Conservation (phyloP, 2,797 vertebrate genomes). For the Strix occidentalis region DNA sequence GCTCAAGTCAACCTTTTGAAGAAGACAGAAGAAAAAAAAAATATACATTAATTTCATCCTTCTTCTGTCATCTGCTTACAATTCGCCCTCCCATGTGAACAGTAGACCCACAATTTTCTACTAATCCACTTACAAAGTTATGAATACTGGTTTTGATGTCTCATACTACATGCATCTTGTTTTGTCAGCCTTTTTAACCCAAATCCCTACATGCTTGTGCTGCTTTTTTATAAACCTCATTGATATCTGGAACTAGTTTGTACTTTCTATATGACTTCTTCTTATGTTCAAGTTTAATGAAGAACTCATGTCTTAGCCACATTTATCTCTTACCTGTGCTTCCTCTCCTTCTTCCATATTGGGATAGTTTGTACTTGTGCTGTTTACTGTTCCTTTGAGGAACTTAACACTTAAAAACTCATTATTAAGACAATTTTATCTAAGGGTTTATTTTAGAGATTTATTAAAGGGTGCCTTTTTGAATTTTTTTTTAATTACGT, state of each 20-base stretch:
- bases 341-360: background rate
- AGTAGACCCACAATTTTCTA: background rate
- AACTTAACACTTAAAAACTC: background rate
- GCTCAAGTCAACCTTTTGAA: background rate
- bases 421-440: background rate
- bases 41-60: background rate
- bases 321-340: background rate
- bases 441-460: background rate
- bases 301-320: background rate
- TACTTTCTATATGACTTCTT: background rate
- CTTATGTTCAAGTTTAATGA: background rate
- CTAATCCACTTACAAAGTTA: background rate
- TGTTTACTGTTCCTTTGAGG: background rate
- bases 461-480: background rate
- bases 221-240: background rate
- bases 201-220: background rate
- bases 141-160: background rate
- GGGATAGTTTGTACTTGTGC: background rate
- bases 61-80: background rate
- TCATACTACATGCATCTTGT: background rate
- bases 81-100: background rate
- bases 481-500: background rate
- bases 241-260: background rate
- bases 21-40: background rate
- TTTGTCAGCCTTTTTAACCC: background rate